phyloP scores from a whole-genome alignment of 2,888 invertebrate species.

The Tanypteryx hageni region DNA sequence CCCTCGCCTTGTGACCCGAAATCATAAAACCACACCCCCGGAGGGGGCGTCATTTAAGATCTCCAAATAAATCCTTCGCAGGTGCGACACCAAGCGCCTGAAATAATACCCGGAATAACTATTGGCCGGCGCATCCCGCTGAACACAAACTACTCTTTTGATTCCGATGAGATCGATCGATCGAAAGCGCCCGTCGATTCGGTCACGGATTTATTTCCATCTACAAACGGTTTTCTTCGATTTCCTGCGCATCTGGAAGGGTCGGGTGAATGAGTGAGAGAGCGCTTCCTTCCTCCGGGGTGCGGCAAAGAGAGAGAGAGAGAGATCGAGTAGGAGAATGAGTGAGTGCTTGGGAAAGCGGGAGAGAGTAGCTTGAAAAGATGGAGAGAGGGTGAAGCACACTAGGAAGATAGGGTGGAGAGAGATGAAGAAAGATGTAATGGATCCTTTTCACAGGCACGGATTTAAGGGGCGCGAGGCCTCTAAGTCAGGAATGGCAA shows the following conservation, averaged over 20 bases:
- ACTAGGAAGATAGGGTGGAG: too few species aligned
- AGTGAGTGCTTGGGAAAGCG: background rate
- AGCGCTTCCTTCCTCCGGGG: background rate
- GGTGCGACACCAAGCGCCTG: slow-evolving; percentile 37
- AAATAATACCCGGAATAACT: slow-evolving; percentile 35
- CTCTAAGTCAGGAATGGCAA: too few species aligned
- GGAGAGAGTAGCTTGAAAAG: background rate
- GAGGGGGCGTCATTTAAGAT: background rate
- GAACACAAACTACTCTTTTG: slow-evolving; percentile 25
- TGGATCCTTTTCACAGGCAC: too few species aligned
- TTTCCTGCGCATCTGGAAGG: slow-evolving; percentile 54
- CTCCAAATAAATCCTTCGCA: background rate
- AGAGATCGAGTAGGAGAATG: background rate
- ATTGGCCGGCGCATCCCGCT: background rate
- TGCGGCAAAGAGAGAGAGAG: background rate
- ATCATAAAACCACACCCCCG: background rate
- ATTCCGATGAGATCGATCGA: background rate
- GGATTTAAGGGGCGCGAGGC: too few species aligned
- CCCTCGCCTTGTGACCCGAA: too few species aligned
- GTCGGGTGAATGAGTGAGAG: background rate
- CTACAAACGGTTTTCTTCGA: background rate
- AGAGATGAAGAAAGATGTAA: too few species aligned
- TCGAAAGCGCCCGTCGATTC: background rate
- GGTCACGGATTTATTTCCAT: slow-evolving; percentile 7
- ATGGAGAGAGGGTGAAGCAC: background rate